Base-by-base conservation (phyloP, 2,888 invertebrate species). In the Branchellion lobata region DNA sequence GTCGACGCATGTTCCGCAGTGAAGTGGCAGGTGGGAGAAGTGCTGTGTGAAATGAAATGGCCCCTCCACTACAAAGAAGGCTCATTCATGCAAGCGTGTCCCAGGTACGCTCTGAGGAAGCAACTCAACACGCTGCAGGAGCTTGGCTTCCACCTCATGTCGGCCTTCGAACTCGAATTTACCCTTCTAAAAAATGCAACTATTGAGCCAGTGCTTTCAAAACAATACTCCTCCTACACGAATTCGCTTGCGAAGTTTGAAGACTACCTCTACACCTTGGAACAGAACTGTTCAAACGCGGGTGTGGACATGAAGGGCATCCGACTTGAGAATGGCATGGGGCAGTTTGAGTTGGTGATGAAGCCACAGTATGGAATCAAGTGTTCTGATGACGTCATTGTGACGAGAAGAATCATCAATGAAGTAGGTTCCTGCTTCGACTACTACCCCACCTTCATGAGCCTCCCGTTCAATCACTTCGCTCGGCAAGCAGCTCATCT, bases 111-210 rank as follows among this genome's bases (percentile, higher is more conserved):
- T 18, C 69, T 79, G 1, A 47, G 80, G 34, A 78, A 51, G 31
- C 81, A 80, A 40, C 68, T 82, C 47, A 40, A 80, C 34, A 24
- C 34, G 21, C 80, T 82, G 18, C 47, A 79, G 21, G 27, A 81
- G 24, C 27, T 68, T n/a, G 82, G 81, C 5, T 81, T 33, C 75
- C 57, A 29, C 14, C 51, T 82, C 33, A 61, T 53, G 36, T 82
- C 81, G 0, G 73, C 79, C 21, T 82, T 80, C 53, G 83, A 83
- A 69, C 69, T 77, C 24, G 83, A 83, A 76, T 81, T 81, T 65
- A 71, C 57, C 31, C 47, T 81, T 27, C 68, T 74, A n/a, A n/a
- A n/a, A n/a, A n/a, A n/a, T n/a, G n/a, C n/a, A n/a, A n/a, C n/a
- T n/a, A n/a, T n/a, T n/a, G n/a, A n/a, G n/a, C n/a, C n/a, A n/a